Percentiles rank a stretch among this genome's conserved stretches.
These are phyloP conservation scores for Druon quercuslanigerum DNA, from an alignment of 1,140 invertebrate species.

Conservation along the genomic window DNA sequence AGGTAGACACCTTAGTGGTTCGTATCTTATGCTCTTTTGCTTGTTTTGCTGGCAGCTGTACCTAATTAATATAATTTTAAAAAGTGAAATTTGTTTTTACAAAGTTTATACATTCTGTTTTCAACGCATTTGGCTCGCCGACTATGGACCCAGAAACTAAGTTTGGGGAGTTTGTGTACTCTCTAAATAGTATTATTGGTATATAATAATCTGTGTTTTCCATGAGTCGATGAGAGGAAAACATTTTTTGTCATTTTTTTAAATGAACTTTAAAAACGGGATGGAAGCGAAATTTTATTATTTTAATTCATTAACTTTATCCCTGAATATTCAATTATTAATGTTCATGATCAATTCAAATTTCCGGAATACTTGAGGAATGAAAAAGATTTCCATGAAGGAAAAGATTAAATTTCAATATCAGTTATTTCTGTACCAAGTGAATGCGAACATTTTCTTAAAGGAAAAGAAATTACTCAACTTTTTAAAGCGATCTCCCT, in stretches of 20 bases:
- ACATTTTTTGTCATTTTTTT: background rate
- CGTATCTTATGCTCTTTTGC: slow-evolving; percentile 76
- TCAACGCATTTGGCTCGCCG: background rate
- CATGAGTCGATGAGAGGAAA: background rate
- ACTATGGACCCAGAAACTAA: slow-evolving; percentile 4
- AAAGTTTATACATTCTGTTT: slow-evolving; percentile 18
- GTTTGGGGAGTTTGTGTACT: background rate
- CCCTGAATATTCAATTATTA: too few species aligned
- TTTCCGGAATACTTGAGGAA: too few species aligned
- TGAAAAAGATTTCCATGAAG: too few species aligned
- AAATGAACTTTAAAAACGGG: too few species aligned
- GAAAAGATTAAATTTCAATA: too few species aligned
- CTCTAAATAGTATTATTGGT: background rate
- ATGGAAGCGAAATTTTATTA: too few species aligned
- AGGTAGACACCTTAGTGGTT: slow-evolving; percentile 86
- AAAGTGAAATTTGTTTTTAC: slow-evolving; percentile 39
- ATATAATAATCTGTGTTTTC: slow-evolving; percentile 4
- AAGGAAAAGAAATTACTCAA: too few species aligned
- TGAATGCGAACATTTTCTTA: too few species aligned
- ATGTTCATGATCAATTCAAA: too few species aligned
- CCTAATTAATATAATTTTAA: slow-evolving; percentile 48
- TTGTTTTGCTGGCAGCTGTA: slow-evolving; percentile 66
- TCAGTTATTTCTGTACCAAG: too few species aligned
- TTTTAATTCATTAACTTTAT: too few species aligned
- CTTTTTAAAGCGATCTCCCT: too few species aligned